Evolutionary conservation across 2,797 vertebrate genomes (phyloP).

Genomic region (Enteromius unitaeniatus): DNA sequence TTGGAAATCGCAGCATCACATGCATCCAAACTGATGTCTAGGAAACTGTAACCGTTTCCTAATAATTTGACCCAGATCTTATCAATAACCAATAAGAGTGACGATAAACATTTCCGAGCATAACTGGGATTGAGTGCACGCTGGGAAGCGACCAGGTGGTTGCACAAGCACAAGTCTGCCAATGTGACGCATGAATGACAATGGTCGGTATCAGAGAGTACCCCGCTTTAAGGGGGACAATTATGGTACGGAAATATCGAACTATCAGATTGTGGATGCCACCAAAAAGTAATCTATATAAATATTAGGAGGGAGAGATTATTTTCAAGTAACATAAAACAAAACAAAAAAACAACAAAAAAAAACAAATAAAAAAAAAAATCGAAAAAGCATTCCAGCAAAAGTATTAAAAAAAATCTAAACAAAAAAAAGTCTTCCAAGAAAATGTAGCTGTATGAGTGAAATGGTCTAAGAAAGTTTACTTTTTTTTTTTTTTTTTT

Average conservation of each 20-base stretch:
- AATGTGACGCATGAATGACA: slow-evolving; percentile 57
- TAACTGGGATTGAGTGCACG: slow-evolving; percentile 21
- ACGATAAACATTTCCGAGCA: slow-evolving; percentile 16
- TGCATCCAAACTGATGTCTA: slow-evolving; percentile 1
- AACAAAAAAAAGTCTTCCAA: slow-evolving; percentile 72
- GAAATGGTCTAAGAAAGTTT: slow-evolving; percentile 47
- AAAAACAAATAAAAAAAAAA: slow-evolving; percentile 20
- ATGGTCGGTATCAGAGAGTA: slow-evolving; percentile 55
- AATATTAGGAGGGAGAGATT: slow-evolving; percentile 18
- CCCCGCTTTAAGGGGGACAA: slow-evolving; percentile 21
- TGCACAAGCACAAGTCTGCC: slow-evolving; percentile 73
- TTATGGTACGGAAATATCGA: slow-evolving; percentile 33
- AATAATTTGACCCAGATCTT: slow-evolving; percentile 11
- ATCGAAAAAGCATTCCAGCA: slow-evolving; percentile 55
- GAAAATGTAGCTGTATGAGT: slow-evolving; percentile 70
- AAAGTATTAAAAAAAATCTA: slow-evolving; percentile 60
- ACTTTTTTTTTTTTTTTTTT: slow-evolving; percentile 67
- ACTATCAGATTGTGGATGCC: slow-evolving; percentile 29
- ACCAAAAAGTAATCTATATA: slow-evolving; percentile 27
- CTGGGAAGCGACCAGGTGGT: slow-evolving; percentile 46
- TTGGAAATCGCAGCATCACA: slow-evolving; percentile 2
- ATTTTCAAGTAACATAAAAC: slow-evolving; percentile 47
- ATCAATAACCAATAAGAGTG: slow-evolving; percentile 7
- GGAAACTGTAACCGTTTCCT: neutral
- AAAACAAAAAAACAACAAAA: neutral